Percentiles rank a stretch among this genome's conserved stretches.
These are phyloP conservation scores for Ascaphus truei DNA, from an alignment of 2,113 vertebrate species.

Conservation along the genomic window DNA sequence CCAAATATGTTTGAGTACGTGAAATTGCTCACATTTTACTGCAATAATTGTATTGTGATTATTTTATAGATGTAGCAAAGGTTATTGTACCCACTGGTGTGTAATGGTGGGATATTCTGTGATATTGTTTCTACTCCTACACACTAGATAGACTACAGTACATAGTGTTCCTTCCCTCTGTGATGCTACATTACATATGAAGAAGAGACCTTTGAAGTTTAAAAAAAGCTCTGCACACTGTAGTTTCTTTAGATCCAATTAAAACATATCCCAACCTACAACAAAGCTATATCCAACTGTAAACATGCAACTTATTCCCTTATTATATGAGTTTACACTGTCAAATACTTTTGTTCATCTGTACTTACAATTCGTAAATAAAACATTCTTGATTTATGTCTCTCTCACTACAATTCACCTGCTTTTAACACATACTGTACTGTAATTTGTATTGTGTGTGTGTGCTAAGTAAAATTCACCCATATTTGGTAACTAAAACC, in stretches of 20 bases:
- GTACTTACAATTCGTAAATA: not conserved
- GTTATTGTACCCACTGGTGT: no score
- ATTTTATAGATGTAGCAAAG: no score
- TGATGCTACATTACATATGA: not conserved
- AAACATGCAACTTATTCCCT: not conserved
- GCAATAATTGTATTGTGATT: no score
- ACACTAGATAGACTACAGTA: not conserved
- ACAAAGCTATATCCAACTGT: not conserved
- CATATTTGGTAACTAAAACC: not conserved
- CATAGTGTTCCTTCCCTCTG: not conserved
- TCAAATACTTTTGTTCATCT: not conserved
- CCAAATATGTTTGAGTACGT: no score
- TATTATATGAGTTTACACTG: not conserved
- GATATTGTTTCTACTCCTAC: no score
- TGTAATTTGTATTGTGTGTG: not conserved
- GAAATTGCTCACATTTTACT: no score
- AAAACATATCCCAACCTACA: not conserved
- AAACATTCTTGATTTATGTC: not conserved
- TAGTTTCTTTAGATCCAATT: not conserved
- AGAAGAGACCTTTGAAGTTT: not conserved
- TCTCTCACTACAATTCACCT: not conserved
- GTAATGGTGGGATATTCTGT: no score
- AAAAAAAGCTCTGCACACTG: no score
- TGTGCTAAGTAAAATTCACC: not conserved
- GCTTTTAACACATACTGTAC: not conserved